phyloP scores from a whole-genome alignment of 2,113 vertebrate species.

The Ciconia stormi region DNA sequence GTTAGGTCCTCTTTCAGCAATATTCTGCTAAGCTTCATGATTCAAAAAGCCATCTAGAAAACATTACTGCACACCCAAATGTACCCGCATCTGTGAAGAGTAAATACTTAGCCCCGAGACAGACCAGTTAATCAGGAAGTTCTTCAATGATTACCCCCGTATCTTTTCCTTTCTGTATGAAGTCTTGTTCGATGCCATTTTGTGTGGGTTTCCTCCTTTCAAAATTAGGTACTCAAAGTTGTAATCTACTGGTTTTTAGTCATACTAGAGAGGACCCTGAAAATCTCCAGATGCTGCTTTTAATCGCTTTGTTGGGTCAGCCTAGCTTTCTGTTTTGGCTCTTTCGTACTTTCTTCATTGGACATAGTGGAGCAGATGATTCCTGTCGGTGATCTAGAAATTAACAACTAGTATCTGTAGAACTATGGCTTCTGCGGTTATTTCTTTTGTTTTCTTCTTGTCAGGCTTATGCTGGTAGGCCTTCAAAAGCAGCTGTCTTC shows the following conservation, averaged over 20 bases:
- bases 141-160: not conserved
- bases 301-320: rapidly evolving
- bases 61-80: not conserved
- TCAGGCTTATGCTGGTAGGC: not conserved
- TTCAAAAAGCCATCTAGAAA: not conserved
- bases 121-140: not conserved
- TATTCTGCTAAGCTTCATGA: not conserved
- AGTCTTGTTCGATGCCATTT: not conserved
- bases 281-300: not conserved
- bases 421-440: not conserved
- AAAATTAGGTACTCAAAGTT: not conserved
- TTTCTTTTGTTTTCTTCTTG: not conserved
- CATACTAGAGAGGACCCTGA: not conserved
- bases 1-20: not conserved
- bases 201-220: not conserved
- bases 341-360: not conserved
- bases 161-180: not conserved
- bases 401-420: not conserved
- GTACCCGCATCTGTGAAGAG: not conserved
- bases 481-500: not conserved
- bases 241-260: not conserved
- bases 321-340: not conserved
- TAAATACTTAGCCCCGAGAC: not conserved
- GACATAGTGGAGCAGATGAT: not conserved
- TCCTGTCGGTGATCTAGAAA: not conserved